A percentile compares a stretch with the other conserved stretches of the same genome.
Conservation (phyloP, 2,888 invertebrate genomes). For the Athalia cordata region DNA sequence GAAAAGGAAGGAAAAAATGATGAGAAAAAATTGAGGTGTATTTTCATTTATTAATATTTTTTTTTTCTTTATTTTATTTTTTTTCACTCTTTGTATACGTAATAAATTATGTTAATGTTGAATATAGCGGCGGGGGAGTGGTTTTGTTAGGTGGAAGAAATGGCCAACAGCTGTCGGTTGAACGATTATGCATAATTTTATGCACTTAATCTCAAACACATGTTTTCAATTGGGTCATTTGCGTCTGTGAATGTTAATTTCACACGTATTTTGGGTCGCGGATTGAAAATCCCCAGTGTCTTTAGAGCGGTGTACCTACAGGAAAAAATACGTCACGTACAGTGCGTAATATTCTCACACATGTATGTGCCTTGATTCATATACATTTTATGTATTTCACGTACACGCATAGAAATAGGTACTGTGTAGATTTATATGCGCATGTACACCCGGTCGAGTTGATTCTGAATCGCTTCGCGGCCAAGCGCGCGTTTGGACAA, state of each 20-base stretch:
- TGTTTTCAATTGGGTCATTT: constrained; percentile 65
- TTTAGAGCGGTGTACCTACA: background rate
- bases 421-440: too few relatives aligned
- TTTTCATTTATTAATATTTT: background rate
- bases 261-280: constrained; percentile 44
- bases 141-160: constrained; percentile 51
- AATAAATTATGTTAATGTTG: constrained; percentile 41
- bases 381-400: background rate
- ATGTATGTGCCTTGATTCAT: too few relatives aligned
- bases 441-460: too few relatives aligned
- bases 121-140: background rate
- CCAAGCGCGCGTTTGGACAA: too few relatives aligned
- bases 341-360: background rate
- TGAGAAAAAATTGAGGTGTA: too few relatives aligned
- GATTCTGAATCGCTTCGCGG: too few relatives aligned
- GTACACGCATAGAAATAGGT: too few relatives aligned
- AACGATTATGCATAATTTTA: constrained; percentile 69
- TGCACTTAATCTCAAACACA: constrained; percentile 61
- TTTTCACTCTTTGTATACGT: constrained; percentile 3
- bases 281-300: constrained; percentile 21
- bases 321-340: background rate
- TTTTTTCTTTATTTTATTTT: background rate
- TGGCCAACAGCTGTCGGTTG: constrained; percentile 60
- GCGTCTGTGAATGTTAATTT: constrained; percentile 59
- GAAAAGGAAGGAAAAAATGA: too few relatives aligned